These are phyloP conservation scores for Myotis findleyi DNA, from an alignment of 2,797 vertebrate genomes.

Conservation along the genomic window DNA sequence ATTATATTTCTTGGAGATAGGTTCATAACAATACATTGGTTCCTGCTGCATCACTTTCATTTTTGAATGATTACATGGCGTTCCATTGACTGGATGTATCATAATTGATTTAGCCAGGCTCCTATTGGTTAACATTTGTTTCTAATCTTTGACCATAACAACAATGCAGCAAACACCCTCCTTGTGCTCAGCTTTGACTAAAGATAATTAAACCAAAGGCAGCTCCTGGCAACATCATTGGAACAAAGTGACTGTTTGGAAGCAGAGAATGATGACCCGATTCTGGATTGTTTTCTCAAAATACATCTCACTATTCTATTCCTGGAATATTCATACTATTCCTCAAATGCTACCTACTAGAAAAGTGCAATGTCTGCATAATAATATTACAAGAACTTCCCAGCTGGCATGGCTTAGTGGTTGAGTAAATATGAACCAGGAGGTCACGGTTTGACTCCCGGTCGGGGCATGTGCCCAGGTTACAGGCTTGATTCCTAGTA, in stretches of 20 bases:
- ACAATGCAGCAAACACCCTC: background rate
- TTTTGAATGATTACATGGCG: background rate
- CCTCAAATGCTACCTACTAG: background rate
- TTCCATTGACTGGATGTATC: background rate
- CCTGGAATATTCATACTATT: background rate
- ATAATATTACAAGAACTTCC: background rate
- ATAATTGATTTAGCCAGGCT: background rate
- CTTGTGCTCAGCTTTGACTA: background rate
- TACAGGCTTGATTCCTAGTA: too few species aligned
- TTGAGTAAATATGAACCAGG: too few species aligned
- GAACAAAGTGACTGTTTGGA: background rate
- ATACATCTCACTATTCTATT: background rate
- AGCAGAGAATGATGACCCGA: background rate
- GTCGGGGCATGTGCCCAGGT: too few species aligned
- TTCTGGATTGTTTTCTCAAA: conserved; percentile 1
- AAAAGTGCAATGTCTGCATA: background rate
- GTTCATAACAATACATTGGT: background rate
- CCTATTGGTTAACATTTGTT: background rate
- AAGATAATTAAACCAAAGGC: conserved; percentile 1
- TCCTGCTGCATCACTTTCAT: background rate
- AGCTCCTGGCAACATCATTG: background rate
- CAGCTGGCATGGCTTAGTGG: too few species aligned
- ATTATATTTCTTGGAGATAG: background rate
- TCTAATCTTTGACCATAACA: background rate
- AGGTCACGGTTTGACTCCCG: too few species aligned